Evolutionary conservation across 2,113 vertebrate species (phyloP), one percentile per base, ranked within the genome.

Genomic region (Turdus rufiventris): DNA sequence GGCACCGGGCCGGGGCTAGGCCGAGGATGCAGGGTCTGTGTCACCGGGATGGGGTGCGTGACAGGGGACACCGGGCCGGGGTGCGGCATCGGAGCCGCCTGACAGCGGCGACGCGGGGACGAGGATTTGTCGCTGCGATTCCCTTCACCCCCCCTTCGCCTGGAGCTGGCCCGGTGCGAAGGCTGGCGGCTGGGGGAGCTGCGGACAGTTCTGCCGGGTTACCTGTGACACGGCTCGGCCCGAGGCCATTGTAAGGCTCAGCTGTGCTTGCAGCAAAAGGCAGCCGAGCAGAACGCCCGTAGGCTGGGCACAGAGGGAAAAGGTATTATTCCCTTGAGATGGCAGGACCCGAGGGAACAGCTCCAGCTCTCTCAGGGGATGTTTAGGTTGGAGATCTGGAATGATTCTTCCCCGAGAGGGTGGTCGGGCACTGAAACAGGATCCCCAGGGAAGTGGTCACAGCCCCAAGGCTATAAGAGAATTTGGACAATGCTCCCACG

Each of bases 131-230:
- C 43, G 1, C 16, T 31, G 53, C 29, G 8, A 24, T 18, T 51
- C 14, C 14, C 12, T 42, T 20, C 8, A 21, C 5, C 17, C 18
- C 9, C 24, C 4, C 2, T 12, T 3, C 19, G 0, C 3, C 19
- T 5, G 29, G 5, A 25, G 31, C 45, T 7, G 53, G 12, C 7
- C 21, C 33, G 7, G 20, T 14, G 25, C 31, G 20, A 5, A 8
- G 26, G 36, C 45, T 1, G 71, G 10, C 10, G 7, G 11, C 33
- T 5, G 36, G 45, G 18, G 8, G 38, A 6, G 3, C 4, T 21
- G 0, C 6, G 5, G 2, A 24, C 12, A 11, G 38, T 14, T n/a
- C 8, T 54, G 63, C n/a, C 18, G 0, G 15, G n/a, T 18, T 28
- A 3, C 14, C 15, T 12, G 63, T 16, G 84, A 4, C 62, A 12